Evolutionary conservation across 2,113 vertebrate species (phyloP), one percentile per base, ranked within the genome.

Genomic region (Toxostoma redivivum): DNA sequence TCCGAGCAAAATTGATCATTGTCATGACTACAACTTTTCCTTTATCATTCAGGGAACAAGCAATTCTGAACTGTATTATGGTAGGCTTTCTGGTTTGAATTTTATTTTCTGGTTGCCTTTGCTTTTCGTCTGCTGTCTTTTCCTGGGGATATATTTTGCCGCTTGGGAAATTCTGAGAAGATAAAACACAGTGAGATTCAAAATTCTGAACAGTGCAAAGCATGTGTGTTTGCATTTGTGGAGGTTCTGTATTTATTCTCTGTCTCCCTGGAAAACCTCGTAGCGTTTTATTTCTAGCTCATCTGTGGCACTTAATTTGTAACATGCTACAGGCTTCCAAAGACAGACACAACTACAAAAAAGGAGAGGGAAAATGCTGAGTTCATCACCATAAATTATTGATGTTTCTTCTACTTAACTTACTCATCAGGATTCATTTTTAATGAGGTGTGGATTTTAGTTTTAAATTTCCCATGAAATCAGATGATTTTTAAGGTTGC

Each of bases 351-450:
- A 95, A 94, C 57, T n/a, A 93, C 31, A 84, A 88, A 81, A 91
- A 92, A 24, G 40, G 45, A 92, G 85, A 69, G 54, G 56, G n/a
- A 91, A 97, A 97, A 95, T 77, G 94, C 94, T 82, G 95, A 95
- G 95, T 91, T 96, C 95, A 94, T 97, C 94, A 94, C 86, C 93
- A 96, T 97, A 97, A 95, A 97, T 97, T 96, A 97, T 96, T 96
- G 92, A 97, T 88, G 64, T 66, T 96, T 79, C 61, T 91, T 95
- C 94, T 88, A 89, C 87, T 96, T 96, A 94, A 97, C 82, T 96
- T 96, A 97, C 82, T 94, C 94, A 94, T 97, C 96, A 95, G 88
- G 76, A 97, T 96, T 95, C 96, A 95, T 89, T 96, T 87, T 96
- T 97, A 97, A 96, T 95, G 94, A 97, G 90, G 91, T 97, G 95